Conservation (phyloP, 2,888 invertebrate genomes). For the Clanis bilineata region DNA sequence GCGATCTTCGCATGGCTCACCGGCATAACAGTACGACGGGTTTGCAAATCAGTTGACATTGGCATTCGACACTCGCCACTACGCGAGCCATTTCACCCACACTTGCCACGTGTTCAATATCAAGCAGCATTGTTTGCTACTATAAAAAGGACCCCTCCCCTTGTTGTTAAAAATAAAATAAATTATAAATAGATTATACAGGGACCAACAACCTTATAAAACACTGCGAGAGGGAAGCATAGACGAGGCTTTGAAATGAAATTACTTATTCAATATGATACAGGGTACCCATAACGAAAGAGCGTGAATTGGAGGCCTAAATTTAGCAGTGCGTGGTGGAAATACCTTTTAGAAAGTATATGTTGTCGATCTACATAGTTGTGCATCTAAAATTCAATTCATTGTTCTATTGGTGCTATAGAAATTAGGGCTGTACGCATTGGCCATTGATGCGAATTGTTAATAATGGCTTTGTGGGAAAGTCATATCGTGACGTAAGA, state of each 20-base stretch:
- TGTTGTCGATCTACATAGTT: too few relatives aligned
- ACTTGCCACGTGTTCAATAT: slow-evolving; percentile 17
- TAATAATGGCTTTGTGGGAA: too few relatives aligned
- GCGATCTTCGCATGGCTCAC: slow-evolving; percentile 19
- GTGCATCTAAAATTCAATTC: too few relatives aligned
- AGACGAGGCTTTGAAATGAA: background rate
- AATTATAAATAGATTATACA: slow-evolving; percentile 6
- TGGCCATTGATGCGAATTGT: too few relatives aligned
- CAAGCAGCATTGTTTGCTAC: background rate
- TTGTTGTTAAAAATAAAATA: slow-evolving; percentile 4
- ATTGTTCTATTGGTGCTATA: too few relatives aligned
- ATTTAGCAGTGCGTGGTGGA: too few relatives aligned
- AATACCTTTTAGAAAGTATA: too few relatives aligned
- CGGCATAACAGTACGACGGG: slow-evolving; percentile 62
- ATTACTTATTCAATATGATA: background rate
- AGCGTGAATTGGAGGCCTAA: too few relatives aligned
- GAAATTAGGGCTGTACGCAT: too few relatives aligned
- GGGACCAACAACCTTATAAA: slow-evolving; percentile 6
- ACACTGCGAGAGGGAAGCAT: background rate
- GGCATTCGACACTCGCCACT: slow-evolving; percentile 57
- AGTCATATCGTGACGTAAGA: too few relatives aligned
- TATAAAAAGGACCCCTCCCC: background rate
- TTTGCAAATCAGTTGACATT: slow-evolving; percentile 76
- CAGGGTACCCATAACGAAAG: too few relatives aligned
- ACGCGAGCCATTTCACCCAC: slow-evolving; percentile 32